Evolutionary conservation across 2,797 vertebrate species (phyloP), one percentile per base, ranked within the genome.

Genomic region (Coreius guichenoti): DNA sequence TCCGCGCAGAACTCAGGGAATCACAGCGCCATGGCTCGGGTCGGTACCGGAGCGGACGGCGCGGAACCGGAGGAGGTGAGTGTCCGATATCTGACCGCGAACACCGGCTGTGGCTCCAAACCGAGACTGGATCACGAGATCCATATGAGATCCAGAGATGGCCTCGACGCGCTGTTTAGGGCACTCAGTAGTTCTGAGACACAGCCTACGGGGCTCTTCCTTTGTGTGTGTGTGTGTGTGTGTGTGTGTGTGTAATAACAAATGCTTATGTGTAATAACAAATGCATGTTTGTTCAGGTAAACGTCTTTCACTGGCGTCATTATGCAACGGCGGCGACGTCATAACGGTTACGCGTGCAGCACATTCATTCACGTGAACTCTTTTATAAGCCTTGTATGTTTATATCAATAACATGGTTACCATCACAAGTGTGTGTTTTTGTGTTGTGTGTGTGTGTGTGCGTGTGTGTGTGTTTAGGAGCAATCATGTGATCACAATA

Each of bases 11-110:
- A 54, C 80, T 78, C 74, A 83, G 85, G 61, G 84, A 82, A 39
- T 49, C 14, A 47, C 13, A 8, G 51, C 39, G 82, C 51, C 26
- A 89, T 89, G 88, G 86, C 88, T 54, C 83, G 84, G 14, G 75
- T 70, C 51, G 83, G 81, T 14, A 69, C 70, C 58, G 89, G 86
- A 83, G 72, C 87, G 56, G 87, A 79, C 26, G 63, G 84, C 67
- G 86, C 83, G 54, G 87, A 90, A 26, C 49, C 81, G 58, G 89
- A 90, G 19, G 89, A 88, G 85, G 89, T 89, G 85, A 89, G 89
- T 80, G 49, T 16, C 58, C 1, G 19, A 45, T 39, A 17, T 56
- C 65, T 80, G 39, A 13, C 21, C 45, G 58, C 19, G 17, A 26
- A 39, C 19, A n/a, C 9, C 23, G 31, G 51, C 21, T 36, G 17